phyloP scores from a whole-genome alignment of 2,888 invertebrate genomes.

The Celastrina argiolus region DNA sequence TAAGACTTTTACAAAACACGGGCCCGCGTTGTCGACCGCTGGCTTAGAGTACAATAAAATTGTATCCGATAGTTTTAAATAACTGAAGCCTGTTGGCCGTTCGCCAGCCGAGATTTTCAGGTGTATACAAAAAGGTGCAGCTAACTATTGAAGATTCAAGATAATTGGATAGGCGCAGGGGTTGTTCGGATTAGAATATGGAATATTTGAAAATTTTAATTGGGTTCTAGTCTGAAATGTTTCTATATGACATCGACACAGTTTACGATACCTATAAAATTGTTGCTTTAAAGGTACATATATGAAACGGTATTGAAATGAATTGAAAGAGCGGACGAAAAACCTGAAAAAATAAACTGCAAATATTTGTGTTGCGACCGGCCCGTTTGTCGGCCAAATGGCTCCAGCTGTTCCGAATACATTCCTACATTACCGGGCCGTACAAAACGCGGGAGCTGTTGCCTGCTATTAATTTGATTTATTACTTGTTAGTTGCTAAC shows the following conservation, averaged over 20 bases:
- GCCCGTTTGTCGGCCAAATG: neutral
- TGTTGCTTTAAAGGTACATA: neutral
- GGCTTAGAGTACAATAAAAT: neutral
- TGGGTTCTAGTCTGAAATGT: neutral
- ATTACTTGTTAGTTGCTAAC: neutral
- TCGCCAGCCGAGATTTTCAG: neutral
- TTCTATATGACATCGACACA: neutral
- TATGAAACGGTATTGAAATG: neutral
- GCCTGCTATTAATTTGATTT: constrained; percentile 6
- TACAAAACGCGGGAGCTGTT: neutral
- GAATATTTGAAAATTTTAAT: neutral
- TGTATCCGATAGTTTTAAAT: neutral
- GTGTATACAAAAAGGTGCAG: neutral
- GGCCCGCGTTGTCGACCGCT: too few relatives aligned
- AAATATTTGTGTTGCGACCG: neutral
- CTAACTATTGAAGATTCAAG: neutral
- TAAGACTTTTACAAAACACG: too few relatives aligned
- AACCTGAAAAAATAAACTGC: neutral
- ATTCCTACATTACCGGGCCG: neutral
- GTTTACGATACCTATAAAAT: neutral
- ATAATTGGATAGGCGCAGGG: neutral
- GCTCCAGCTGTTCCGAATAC: neutral
- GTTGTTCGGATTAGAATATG: neutral
- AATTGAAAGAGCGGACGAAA: neutral
- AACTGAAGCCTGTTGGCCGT: neutral